phyloP scores from a whole-genome alignment of 1,140 invertebrate genomes.

The Sitobion miscanthi region DNA sequence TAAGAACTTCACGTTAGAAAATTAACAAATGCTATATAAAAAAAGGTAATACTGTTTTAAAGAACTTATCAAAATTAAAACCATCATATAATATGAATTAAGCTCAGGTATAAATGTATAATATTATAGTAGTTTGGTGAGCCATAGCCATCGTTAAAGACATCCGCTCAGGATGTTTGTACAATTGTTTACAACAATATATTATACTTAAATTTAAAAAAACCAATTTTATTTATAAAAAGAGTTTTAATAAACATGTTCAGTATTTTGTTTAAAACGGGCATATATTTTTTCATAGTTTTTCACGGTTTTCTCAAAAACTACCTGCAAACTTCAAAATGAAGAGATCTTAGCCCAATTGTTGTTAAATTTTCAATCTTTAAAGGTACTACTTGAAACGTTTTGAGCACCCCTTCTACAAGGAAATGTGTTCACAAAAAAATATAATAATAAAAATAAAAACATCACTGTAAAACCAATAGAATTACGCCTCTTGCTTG shows the following conservation, averaged over 20 bases:
- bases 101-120: background rate
- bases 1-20: background rate
- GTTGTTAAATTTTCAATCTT: background rate
- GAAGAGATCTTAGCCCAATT: background rate
- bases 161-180: background rate
- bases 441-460: conserved; percentile 1
- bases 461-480: background rate
- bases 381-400: background rate
- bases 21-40: background rate
- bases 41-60: background rate
- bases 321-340: background rate
- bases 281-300: background rate
- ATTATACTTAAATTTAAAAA: background rate
- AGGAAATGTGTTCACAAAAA: background rate
- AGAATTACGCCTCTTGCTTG: background rate
- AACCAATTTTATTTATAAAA: background rate
- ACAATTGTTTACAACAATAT: background rate
- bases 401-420: background rate
- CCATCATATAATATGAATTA: background rate
- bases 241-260: background rate
- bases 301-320: background rate
- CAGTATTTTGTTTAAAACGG: background rate
- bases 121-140: background rate
- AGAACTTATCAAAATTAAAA: background rate
- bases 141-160: no score